A percentile compares a stretch with the other conserved stretches of the same genome.
phyloP scores from a whole-genome alignment of 2,888 invertebrate genomes.

The Drosophila histrio region DNA sequence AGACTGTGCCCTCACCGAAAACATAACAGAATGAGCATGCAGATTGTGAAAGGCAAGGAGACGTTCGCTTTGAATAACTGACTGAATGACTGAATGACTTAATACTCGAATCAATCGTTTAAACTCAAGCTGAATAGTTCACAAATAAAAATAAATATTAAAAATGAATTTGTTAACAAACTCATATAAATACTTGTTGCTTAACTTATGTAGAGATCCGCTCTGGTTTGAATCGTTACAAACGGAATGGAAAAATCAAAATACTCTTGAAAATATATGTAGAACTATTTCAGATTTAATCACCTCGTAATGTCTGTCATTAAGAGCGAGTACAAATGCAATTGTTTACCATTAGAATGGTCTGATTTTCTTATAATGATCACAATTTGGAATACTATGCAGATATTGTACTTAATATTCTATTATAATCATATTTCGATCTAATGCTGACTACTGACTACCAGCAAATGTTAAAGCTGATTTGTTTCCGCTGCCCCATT shows the following conservation, averaged over 20 bases:
- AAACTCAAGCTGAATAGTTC: conserved; percentile 4
- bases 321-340: conserved; percentile 8
- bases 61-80: conserved; percentile 9
- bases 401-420: background rate
- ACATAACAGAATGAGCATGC: conserved; percentile 21
- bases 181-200: background rate
- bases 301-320: conserved; percentile 26
- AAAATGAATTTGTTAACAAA: conserved; percentile 11
- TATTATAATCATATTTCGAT: background rate
- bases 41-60: conserved; percentile 22
- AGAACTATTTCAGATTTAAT: conserved; percentile 11
- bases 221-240: conserved; percentile 2
- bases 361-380: conserved; percentile 12
- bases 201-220: background rate
- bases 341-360: conserved; percentile 20
- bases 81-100: background rate
- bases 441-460: background rate
- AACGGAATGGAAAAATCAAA: background rate
- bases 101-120: conserved; percentile 38
- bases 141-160: conserved; percentile 6
- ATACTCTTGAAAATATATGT: background rate
- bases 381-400: background rate
- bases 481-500: conserved; percentile 32
- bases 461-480: background rate
- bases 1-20: conserved; percentile 22